Conservation (phyloP, 2,797 vertebrate species). For the Pseudochromis fuscus region DNA sequence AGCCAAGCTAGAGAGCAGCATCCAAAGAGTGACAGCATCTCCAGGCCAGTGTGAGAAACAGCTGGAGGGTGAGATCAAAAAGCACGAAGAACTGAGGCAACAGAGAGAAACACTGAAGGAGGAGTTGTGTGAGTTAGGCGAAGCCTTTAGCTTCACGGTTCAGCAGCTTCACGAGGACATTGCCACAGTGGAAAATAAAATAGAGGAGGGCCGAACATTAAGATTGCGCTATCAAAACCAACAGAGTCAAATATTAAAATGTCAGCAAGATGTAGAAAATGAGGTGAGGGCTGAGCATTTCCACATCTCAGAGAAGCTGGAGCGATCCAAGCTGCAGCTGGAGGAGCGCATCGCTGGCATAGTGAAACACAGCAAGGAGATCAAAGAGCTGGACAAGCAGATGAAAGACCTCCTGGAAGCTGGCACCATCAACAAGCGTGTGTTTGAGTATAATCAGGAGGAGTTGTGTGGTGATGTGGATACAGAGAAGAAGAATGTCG, state of each 20-base stretch:
- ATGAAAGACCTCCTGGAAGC: slow-evolving; percentile 64
- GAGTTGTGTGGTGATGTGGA: slow-evolving; percentile 55
- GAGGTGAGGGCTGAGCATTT: slow-evolving; percentile 47
- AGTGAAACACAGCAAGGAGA: slow-evolving; percentile 59
- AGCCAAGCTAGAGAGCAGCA: slow-evolving; percentile 51
- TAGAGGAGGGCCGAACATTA: slow-evolving; percentile 28
- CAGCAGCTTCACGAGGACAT: slow-evolving; percentile 58
- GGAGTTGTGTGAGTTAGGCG: slow-evolving; percentile 47
- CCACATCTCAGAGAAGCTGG: slow-evolving; percentile 54
- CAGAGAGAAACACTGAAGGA: slow-evolving; percentile 53
- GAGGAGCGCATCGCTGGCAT: slow-evolving; percentile 64
- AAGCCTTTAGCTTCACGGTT: slow-evolving; percentile 21
- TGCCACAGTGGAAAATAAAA: slow-evolving; percentile 50
- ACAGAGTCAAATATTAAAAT: slow-evolving; percentile 48
- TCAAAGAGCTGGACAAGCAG: slow-evolving; percentile 72
- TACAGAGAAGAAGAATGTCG: slow-evolving; percentile 47
- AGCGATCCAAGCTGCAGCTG: slow-evolving; percentile 65
- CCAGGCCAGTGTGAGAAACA: slow-evolving; percentile 44
- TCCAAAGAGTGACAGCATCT: slow-evolving; percentile 33
- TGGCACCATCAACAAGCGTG: slow-evolving; percentile 24
- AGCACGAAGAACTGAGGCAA: slow-evolving; percentile 31
- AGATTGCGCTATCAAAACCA: slow-evolving; percentile 28
- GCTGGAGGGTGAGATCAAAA: slow-evolving; percentile 52
- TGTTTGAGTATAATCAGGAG: slow-evolving; percentile 59
- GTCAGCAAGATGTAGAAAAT: slow-evolving; percentile 58